Percentiles rank a stretch among this genome's conserved stretches.
phyloP scores from a whole-genome alignment of 2,797 vertebrate genomes.

The Arrhamphus sclerolepis region DNA sequence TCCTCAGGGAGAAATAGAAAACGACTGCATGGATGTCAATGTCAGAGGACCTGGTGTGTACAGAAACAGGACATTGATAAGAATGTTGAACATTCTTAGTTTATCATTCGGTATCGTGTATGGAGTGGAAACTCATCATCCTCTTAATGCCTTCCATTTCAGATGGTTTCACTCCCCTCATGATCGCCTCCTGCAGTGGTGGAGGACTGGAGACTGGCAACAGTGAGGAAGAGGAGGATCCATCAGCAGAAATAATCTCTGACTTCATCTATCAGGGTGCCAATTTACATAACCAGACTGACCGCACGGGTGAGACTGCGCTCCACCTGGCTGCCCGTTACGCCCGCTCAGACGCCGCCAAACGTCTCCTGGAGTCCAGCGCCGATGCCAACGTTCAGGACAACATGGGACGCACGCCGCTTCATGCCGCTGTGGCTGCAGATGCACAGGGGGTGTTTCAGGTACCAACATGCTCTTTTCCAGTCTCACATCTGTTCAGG shows the following conservation, averaged over 20 bases:
- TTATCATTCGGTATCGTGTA: neutral
- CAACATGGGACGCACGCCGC: constrained; percentile 96
- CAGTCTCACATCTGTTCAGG: neutral
- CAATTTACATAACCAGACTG: constrained; percentile 96
- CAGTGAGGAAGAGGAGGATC: constrained; percentile 96
- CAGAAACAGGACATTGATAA: neutral
- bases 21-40: constrained; percentile 97
- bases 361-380: constrained; percentile 95
- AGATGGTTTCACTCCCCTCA: constrained; percentile 98
- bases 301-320: constrained; percentile 96
- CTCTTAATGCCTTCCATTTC: constrained; percentile 12
- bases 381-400: constrained; percentile 97
- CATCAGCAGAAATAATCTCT: constrained; percentile 91
- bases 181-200: constrained; percentile 98
- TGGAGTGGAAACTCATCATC: no score
- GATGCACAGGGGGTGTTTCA: constrained; percentile 98
- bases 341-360: constrained; percentile 95
- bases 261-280: constrained; percentile 99
- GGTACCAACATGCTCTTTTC: constrained; percentile 70
- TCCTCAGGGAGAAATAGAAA: constrained; percentile 94
- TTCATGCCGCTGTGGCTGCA: constrained; percentile 93
- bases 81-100: neutral
- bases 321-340: constrained; percentile 95
- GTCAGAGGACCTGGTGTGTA: constrained; percentile 93
- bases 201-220: constrained; percentile 95